Percentiles rank a stretch among this genome's conserved stretches.
phyloP scores from a whole-genome alignment of 2,888 invertebrate species.

The Escarpia spicata region DNA sequence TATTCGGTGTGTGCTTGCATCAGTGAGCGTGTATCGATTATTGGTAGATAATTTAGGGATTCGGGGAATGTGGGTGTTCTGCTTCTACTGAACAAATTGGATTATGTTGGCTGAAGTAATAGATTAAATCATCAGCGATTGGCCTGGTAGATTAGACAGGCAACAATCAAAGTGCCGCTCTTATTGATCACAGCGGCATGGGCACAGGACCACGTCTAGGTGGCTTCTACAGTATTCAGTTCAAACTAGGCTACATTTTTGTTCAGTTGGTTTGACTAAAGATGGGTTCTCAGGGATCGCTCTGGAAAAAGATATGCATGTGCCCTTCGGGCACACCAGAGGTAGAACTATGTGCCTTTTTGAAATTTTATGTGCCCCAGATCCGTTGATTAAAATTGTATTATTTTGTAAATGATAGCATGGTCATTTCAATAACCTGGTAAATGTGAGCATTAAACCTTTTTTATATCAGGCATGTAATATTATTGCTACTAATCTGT shows the following conservation, averaged over 20 bases:
- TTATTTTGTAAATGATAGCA: no score
- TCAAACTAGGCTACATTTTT: not conserved
- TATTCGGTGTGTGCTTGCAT: not conserved
- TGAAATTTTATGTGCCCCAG: no score
- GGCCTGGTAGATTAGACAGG: not conserved
- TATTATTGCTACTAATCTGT: no score
- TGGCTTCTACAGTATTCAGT: not conserved
- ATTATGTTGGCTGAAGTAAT: not conserved
- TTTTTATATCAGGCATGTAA: no score
- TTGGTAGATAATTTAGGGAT: slow-evolving; percentile 16
- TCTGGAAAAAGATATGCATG: no score
- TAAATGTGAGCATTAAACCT: no score
- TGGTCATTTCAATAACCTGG: no score
- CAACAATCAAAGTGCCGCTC: not conserved
- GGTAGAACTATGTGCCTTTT: no score
- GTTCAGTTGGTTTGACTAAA: not conserved
- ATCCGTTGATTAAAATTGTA: no score
- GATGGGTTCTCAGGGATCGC: no score
- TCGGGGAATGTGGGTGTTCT: not conserved
- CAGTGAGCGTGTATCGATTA: not conserved
- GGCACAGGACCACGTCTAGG: not conserved
- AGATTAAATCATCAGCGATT: not conserved
- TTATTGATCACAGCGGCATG: not conserved
- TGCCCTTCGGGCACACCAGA: no score
- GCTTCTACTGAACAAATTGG: not conserved